Evolutionary conservation across 1,140 invertebrate genomes (phyloP), one percentile per base, ranked within the genome.

Genomic region (Colletes gigas): DNA sequence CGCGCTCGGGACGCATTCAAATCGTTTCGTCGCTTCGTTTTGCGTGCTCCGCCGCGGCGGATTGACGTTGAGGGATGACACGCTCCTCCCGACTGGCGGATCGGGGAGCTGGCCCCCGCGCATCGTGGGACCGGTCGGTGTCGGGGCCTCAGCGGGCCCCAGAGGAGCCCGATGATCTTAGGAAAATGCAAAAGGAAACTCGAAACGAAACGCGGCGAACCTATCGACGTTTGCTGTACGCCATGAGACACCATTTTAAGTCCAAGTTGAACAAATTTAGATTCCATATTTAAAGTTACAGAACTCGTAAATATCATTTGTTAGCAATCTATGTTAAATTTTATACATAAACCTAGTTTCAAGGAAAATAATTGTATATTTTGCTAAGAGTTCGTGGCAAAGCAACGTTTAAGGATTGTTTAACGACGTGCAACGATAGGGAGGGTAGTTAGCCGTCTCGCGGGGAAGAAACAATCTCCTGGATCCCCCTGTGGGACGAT

Each of bases 21-120:
- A 86, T 86, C 83, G 83, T 82, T 85, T 68, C 80, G 84, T 85
- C 84, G 80, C 83, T 86, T 86, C 84, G 84, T 86, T 79, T 86
- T 78, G 80, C 83, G 84, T 85, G 74, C 83, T 19, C 69, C 62
- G 55, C 59, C 83, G 71, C 66, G 57, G 30, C 21, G 71, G 84
- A 85, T 86, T 86, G 84, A 86, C 84, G 62, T 86, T 86, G 84
- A 86, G 77, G 84, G 80, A 86, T 86, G 84, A 86, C 84, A 75
- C 84, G 84, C 60, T 85, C 83, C 72, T 78, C 63, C 55, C 15
- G 44, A 50, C 71, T 17, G 39, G n/a, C 55, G 82, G 69, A 65
- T 81, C 71, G 44, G 57, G 44, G 67, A 19, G 14, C 66, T 62
- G 76, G 21, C 44, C 55, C 55, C 65, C 67, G 55, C 74, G 74